Percentiles rank a stretch among this genome's conserved stretches.
Conservation (phyloP, 2,113 vertebrate genomes). For the Tachuris rubrigastra region DNA sequence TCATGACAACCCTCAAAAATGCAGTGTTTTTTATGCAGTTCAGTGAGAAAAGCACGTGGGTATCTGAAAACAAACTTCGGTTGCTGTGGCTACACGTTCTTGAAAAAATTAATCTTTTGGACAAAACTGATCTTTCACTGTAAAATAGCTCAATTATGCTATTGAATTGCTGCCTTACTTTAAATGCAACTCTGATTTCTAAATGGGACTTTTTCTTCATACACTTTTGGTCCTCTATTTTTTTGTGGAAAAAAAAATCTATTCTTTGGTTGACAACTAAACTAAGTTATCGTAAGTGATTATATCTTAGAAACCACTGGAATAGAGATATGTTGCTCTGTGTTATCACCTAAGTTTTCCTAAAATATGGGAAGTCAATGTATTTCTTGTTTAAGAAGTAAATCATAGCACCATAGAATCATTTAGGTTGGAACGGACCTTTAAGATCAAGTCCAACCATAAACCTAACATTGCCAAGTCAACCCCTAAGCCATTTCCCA, state of each 20-base stretch:
- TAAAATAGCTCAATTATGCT: background rate
- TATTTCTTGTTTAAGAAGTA: conserved; percentile 3
- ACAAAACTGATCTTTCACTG: background rate
- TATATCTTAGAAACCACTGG: background rate
- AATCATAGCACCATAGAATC: background rate
- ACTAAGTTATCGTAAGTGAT: conserved; percentile 8
- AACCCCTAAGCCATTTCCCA: background rate
- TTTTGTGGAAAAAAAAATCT: background rate
- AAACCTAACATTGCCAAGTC: background rate
- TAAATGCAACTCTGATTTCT: background rate
- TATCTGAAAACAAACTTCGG: background rate
- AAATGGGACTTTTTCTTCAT: background rate
- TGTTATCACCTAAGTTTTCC: background rate
- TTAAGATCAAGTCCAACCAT: background rate
- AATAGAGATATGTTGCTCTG: background rate
- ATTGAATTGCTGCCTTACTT: background rate
- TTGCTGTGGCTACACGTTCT: background rate
- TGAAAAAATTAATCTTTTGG: background rate
- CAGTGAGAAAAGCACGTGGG: background rate
- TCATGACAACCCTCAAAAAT: background rate
- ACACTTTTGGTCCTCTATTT: background rate
- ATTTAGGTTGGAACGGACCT: background rate
- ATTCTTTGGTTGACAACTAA: background rate
- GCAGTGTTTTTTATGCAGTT: background rate
- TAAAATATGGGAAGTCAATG: background rate